These are phyloP conservation scores for Metellina segmentata DNA, from an alignment of 2,888 invertebrate species.

Conservation along the genomic window DNA sequence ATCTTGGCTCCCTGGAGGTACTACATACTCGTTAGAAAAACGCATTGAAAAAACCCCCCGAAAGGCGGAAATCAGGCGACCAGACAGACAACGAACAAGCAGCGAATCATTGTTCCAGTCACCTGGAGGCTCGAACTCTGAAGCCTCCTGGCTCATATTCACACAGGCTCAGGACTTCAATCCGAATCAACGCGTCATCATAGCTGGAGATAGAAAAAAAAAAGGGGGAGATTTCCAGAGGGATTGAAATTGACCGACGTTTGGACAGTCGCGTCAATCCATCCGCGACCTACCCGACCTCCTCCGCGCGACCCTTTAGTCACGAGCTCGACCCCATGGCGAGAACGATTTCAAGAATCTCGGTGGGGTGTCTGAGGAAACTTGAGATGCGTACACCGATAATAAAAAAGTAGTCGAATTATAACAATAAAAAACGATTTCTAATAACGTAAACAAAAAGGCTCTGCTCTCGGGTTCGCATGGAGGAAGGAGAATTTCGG, in stretches of 20 bases:
- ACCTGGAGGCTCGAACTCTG: slow-evolving; percentile 41
- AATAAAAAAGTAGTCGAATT: background rate
- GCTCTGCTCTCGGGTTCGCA: slow-evolving; percentile 6
- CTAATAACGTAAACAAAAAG: slow-evolving; percentile 74
- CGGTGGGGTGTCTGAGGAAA: slow-evolving; percentile 54
- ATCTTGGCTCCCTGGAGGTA: slow-evolving; percentile 16
- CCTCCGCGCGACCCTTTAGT: slow-evolving; percentile 45
- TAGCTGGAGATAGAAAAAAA: background rate
- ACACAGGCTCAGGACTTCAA: background rate
- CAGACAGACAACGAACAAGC: slow-evolving; percentile 46
- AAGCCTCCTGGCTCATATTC: background rate
- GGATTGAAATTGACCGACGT: slow-evolving; percentile 44
- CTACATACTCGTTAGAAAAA: background rate
- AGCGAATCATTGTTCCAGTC: slow-evolving; percentile 52
- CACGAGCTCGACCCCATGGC: slow-evolving; percentile 64
- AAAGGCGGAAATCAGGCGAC: slow-evolving; percentile 9
- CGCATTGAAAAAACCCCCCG: background rate
- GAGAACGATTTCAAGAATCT: slow-evolving; percentile 69
- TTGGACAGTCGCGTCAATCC: slow-evolving; percentile 74
- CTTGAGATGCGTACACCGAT: slow-evolving; percentile 37
- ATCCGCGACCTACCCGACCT: slow-evolving; percentile 25
- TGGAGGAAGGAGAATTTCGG: slow-evolving; percentile 14
- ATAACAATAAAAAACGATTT: slow-evolving; percentile 43
- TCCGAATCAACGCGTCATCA: slow-evolving; percentile 9
- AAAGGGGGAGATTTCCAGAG: background rate